Evolutionary conservation across 2,113 vertebrate genomes (phyloP), one percentile per base, ranked within the genome.

Genomic region (Toxotes jaculatrix): DNA sequence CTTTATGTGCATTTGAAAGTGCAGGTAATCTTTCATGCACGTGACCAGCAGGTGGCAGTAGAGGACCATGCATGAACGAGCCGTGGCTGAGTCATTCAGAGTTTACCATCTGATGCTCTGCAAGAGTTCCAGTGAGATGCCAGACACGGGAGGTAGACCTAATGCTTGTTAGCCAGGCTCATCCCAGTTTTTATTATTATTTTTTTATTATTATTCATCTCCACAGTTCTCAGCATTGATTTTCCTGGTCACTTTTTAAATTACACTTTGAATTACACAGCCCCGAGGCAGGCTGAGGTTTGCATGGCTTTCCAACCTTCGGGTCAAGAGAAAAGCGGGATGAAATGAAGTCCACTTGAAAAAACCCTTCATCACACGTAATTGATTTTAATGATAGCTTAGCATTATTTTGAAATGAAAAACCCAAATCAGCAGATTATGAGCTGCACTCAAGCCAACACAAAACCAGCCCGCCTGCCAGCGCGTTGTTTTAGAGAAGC

Each of bases 31-130:
- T 2, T 3, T 62, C 11, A 21, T 4, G 23, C 7, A 0, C 11
- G 1, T 11, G 38, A 27, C 84, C 93, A 91, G 84, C 88, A 93
- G 94, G 88, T 88, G 93, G 9, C 91, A 93, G 90, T 92, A 87
- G 77, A 94, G 83, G 79, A 84, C 83, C 91, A 55, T 13, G 62
- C 34, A 86, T 75, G 75, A 36, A 5, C 8, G 19, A 21, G 27
- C 60, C 0, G 53, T 0, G 76, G 79, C 87, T 87, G 89, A 90
- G 87, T 91, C 89, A 90, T 72, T 75, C 55, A 82, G 86, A 77
- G 83, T 85, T 89, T 86, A 87, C 84, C 91, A 91, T 93, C 92
- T 92, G 92, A 90, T 91, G 91, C 89, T 74, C 84, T 71, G 88
- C 80, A 73, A 78, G 84, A 87, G 83, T 59, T 85, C 88, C 83